Percentiles rank a stretch among this genome's conserved stretches.
Conservation (phyloP, 2,888 invertebrate species). For the Myopa testacea region DNA sequence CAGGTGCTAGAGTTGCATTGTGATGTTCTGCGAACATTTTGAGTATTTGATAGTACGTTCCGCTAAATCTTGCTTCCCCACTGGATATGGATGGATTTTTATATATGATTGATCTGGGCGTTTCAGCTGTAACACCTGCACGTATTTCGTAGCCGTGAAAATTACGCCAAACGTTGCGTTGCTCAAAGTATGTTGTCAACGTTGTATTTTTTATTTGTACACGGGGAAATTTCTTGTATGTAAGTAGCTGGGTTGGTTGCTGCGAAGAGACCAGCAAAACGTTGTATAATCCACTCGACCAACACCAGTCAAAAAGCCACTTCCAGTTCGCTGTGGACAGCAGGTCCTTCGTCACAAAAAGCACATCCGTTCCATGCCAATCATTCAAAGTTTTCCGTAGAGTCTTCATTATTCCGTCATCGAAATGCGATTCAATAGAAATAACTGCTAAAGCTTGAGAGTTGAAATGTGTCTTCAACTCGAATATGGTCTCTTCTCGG, state of each 20-base stretch:
- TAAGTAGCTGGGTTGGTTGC: too few species aligned
- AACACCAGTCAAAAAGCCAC: slow-evolving; percentile 27
- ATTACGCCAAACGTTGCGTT: background rate
- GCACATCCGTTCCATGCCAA: slow-evolving; percentile 27
- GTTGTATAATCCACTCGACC: slow-evolving; percentile 29
- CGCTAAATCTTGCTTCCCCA: slow-evolving; percentile 19
- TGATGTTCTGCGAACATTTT: slow-evolving; percentile 25
- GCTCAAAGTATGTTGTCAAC: background rate
- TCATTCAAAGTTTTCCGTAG: background rate
- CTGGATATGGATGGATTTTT: background rate
- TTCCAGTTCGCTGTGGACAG: background rate
- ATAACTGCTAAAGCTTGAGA: slow-evolving; percentile 19
- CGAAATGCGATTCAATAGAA: background rate
- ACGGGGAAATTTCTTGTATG: too few species aligned
- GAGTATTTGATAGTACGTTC: slow-evolving; percentile 2
- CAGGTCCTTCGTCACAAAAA: slow-evolving; percentile 11
- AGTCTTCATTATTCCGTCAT: slow-evolving; percentile 9
- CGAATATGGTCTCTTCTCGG: background rate
- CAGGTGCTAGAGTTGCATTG: slow-evolving; percentile 27
- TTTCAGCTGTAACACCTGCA: slow-evolving; percentile 29
- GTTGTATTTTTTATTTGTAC: background rate
- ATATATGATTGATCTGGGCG: slow-evolving; percentile 36
- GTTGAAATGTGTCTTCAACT: slow-evolving; percentile 27
- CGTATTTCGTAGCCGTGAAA: slow-evolving; percentile 29
- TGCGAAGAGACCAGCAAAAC: slow-evolving; percentile 6